These are phyloP conservation scores for Lasius platythorax DNA, from an alignment of 2,888 invertebrate species.

Conservation along the genomic window DNA sequence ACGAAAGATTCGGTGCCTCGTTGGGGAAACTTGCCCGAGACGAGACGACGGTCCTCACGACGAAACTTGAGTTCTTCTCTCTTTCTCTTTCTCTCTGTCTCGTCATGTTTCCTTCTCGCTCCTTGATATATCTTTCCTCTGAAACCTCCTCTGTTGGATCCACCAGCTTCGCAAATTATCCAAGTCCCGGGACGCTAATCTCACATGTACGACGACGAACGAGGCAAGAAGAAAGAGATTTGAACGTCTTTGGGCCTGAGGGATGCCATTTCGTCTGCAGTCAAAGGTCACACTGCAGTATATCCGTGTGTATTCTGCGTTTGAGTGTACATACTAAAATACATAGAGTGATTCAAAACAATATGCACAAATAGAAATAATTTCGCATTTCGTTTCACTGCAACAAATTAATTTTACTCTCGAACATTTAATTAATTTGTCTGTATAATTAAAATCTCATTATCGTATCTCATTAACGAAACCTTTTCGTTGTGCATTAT, in stretches of 20 bases:
- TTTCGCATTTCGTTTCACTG: background rate
- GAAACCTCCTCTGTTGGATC: constrained; percentile 7
- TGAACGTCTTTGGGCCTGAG: constrained; percentile 54
- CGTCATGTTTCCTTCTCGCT: constrained; percentile 53
- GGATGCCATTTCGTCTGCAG: constrained; percentile 48
- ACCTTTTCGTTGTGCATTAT: background rate
- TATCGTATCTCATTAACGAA: constrained; percentile 8
- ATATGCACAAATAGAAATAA: background rate
- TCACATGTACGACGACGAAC: constrained; percentile 69
- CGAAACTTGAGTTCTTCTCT: constrained; percentile 68
- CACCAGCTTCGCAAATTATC: constrained; percentile 70
- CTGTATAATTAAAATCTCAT: constrained; percentile 1
- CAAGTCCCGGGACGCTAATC: constrained; percentile 75
- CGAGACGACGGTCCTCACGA: constrained; percentile 65
- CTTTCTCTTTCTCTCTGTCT: background rate
- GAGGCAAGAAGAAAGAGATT: constrained; percentile 69
- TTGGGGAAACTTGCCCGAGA: constrained; percentile 69
- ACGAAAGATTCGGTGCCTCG: constrained; percentile 71
- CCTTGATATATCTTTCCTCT: constrained; percentile 19
- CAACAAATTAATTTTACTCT: constrained; percentile 4
- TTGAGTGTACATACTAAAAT: background rate
- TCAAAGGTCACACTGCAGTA: constrained; percentile 20
- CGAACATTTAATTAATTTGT: constrained; percentile 30
- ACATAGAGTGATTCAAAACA: background rate
- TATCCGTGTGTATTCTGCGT: constrained; percentile 10